Conservation (phyloP, 92 coral and sea anemone species). For the Muricea muricata region DNA sequence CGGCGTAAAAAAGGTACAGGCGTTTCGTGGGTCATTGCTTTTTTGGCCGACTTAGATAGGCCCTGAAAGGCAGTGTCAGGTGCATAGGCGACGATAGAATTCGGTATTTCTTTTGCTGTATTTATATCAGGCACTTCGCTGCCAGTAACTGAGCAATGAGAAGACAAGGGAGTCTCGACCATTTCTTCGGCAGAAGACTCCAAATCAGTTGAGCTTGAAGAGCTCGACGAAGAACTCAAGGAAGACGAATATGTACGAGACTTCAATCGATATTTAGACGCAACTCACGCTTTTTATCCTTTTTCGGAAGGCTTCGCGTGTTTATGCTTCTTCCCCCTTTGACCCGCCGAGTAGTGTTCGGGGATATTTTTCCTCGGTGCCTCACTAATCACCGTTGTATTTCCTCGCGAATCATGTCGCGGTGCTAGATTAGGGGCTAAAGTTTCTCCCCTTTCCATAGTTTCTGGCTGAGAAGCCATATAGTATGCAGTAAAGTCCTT, state of each 20-base stretch:
- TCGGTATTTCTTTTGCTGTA: too few relatives aligned
- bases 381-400: too few relatives aligned
- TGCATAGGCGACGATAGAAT: background rate
- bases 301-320: too few relatives aligned
- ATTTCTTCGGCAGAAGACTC: background rate
- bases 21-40: background rate
- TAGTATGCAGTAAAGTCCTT: too few relatives aligned
- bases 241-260: background rate
- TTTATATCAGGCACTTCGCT: too few relatives aligned
- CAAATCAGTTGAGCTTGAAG: background rate
- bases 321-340: background rate
- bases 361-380: background rate
- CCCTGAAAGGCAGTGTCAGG: background rate
- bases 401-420: background rate
- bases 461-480: background rate
- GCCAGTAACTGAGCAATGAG: too few relatives aligned
- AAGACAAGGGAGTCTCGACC: too few relatives aligned
- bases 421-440: constrained; percentile 7
- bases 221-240: background rate
- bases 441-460: background rate
- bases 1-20: background rate
- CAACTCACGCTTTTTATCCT: background rate
- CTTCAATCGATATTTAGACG: background rate
- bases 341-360: background rate
- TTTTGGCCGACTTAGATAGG: background rate